These are phyloP conservation scores for Centropus bengalensis DNA, from an alignment of 2,113 vertebrate genomes.

Conservation along the genomic window DNA sequence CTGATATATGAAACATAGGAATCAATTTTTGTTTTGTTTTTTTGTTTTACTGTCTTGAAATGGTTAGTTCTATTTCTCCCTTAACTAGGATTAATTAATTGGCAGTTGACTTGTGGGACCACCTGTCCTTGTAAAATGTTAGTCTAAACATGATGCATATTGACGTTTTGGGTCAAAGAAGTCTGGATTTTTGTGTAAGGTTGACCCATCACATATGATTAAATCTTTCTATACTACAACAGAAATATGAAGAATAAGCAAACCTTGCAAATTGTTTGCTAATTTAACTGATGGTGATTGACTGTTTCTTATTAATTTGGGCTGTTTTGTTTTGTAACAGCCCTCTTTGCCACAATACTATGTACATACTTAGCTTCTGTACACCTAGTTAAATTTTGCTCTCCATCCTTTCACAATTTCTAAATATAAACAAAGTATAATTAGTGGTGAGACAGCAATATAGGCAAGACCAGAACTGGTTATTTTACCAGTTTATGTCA, in stretches of 20 bases:
- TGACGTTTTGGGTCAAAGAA: neutral
- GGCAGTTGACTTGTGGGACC: neutral
- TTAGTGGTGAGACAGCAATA: neutral
- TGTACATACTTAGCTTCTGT: neutral
- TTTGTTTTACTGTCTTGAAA: neutral
- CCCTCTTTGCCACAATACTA: neutral
- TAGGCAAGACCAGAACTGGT: neutral
- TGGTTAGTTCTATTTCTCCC: neutral
- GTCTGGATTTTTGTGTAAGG: neutral
- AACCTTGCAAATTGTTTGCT: neutral
- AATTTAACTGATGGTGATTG: neutral
- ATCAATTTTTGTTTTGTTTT: too few relatives aligned
- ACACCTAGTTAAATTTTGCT: neutral
- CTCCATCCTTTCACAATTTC: neutral
- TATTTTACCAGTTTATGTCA: neutral
- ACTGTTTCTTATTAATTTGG: neutral
- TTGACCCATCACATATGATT: neutral
- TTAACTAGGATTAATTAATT: neutral
- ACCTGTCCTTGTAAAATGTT: neutral
- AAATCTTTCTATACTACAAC: neutral
- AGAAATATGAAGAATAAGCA: neutral
- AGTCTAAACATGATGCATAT: neutral
- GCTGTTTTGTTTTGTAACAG: neutral
- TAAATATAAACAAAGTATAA: slow-evolving; percentile 10
- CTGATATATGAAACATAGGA: neutral